Evolutionary conservation across 2,797 vertebrate species (phyloP).

Genomic region (Vireo griseus): DNA sequence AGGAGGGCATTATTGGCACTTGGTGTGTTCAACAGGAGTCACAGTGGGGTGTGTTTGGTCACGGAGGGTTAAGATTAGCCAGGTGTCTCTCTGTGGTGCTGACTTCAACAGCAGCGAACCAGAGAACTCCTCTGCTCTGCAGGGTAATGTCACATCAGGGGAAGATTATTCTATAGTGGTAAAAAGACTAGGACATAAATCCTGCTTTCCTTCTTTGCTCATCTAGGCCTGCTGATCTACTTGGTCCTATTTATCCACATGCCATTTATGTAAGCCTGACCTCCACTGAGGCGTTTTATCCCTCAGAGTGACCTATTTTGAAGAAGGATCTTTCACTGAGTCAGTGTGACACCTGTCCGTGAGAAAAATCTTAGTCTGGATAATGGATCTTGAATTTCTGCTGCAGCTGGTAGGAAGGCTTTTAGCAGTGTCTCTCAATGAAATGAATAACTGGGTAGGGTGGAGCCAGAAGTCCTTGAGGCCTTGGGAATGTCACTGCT

Average conservation of each 20-base stretch:
- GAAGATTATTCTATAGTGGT: neutral
- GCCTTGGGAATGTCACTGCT: neutral
- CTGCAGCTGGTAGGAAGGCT: neutral
- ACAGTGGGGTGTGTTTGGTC: neutral
- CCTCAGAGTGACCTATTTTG: constrained; percentile 12
- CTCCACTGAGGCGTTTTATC: neutral
- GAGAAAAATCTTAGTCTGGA: neutral
- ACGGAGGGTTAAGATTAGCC: neutral
- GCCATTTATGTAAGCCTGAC: constrained; percentile 7
- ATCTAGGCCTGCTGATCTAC: constrained; percentile 3
- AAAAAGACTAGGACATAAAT: constrained; percentile 13
- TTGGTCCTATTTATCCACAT: neutral
- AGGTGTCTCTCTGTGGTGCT: neutral
- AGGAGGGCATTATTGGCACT: neutral
- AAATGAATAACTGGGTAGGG: neutral
- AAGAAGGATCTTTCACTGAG: neutral
- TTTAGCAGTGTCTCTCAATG: neutral
- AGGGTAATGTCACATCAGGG: neutral
- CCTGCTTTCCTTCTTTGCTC: constrained; percentile 30
- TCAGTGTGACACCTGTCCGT: neutral
- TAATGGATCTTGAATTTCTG: neutral
- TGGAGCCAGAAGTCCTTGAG: neutral
- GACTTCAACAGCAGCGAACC: neutral
- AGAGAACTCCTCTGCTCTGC: neutral
- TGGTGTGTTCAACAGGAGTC: accelerated